phyloP scores from a whole-genome alignment of 2,888 invertebrate genomes.

The Ormyrus thymus region DNA sequence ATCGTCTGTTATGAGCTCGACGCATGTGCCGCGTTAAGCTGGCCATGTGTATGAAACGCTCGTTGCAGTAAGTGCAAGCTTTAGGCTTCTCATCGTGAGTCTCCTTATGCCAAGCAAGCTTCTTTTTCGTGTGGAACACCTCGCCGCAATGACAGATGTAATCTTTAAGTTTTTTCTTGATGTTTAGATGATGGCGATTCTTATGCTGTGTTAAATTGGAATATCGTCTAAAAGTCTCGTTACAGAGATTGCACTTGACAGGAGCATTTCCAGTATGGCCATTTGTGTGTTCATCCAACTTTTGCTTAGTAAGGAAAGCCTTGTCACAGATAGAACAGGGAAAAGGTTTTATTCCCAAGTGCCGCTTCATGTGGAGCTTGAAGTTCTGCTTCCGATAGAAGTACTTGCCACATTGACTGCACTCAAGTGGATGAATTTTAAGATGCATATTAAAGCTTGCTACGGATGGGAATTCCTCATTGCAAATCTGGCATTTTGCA shows the following conservation, averaged over 20 bases:
- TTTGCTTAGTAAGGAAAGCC: constrained; percentile 88
- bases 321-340: constrained; percentile 87
- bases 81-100: constrained; percentile 89
- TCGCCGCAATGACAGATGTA: constrained; percentile 88
- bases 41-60: constrained; percentile 90
- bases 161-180: constrained; percentile 83
- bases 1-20: constrained; percentile 86
- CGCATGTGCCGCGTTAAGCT: constrained; percentile 90
- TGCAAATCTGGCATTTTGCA: constrained; percentile 80
- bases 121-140: constrained; percentile 88
- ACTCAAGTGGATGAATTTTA: constrained; percentile 88
- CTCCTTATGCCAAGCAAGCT: constrained; percentile 90
- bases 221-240: constrained; percentile 87
- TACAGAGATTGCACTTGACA: constrained; percentile 87
- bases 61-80: constrained; percentile 89
- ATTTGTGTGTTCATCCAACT: constrained; percentile 88
- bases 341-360: constrained; percentile 86
- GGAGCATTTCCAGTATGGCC: constrained; percentile 89
- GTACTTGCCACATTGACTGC: constrained; percentile 87
- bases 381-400: constrained; percentile 85
- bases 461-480: constrained; percentile 82
- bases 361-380: constrained; percentile 86
- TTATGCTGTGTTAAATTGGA: constrained; percentile 91
- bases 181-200: constrained; percentile 85
- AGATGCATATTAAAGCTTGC: constrained; percentile 84